phyloP scores from a whole-genome alignment of 1,140 invertebrate species.

The Lasioglossum baleicum region DNA sequence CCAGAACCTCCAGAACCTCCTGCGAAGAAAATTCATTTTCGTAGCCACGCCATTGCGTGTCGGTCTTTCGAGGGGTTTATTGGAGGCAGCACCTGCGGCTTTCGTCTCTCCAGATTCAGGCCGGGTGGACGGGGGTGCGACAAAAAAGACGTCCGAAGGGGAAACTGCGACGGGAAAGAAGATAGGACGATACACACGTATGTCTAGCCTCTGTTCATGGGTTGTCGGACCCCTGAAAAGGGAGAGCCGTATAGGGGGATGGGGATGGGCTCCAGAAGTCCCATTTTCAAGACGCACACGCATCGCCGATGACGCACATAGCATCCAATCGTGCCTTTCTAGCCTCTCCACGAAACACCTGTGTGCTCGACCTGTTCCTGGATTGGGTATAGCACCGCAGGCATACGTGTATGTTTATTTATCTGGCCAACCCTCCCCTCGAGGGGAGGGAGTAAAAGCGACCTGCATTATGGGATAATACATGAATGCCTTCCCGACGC shows the following conservation, averaged over 20 bases:
- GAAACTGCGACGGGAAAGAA: conserved; percentile 45
- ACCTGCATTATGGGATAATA: conserved; percentile 61
- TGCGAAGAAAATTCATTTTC: background rate
- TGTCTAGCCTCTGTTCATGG: conserved; percentile 32
- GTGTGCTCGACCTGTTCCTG: conserved; percentile 58
- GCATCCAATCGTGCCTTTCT: conserved; percentile 50
- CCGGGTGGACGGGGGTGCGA: conserved; percentile 37
- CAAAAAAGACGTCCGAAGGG: conserved; percentile 26
- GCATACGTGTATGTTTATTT: conserved; percentile 68
- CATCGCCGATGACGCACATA: conserved; percentile 49
- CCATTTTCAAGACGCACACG: conserved; percentile 45
- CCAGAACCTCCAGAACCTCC: background rate
- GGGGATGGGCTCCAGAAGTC: conserved; percentile 25
- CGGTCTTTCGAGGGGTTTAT: conserved; percentile 53
- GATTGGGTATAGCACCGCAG: background rate
- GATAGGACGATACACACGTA: conserved; percentile 35
- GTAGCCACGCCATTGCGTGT: conserved; percentile 39
- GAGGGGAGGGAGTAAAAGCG: conserved; percentile 36
- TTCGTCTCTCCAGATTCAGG: conserved; percentile 66
- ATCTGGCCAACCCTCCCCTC: conserved; percentile 42
- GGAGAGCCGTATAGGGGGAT: conserved; percentile 10
- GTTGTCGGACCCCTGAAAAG: conserved; percentile 32
- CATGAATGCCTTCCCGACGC: conserved; percentile 36
- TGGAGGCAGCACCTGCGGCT: conserved; percentile 69
- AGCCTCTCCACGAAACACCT: conserved; percentile 72